Evolutionary conservation across 2,888 invertebrate species (phyloP).

Genomic region (Parnassius glacialis): DNA sequence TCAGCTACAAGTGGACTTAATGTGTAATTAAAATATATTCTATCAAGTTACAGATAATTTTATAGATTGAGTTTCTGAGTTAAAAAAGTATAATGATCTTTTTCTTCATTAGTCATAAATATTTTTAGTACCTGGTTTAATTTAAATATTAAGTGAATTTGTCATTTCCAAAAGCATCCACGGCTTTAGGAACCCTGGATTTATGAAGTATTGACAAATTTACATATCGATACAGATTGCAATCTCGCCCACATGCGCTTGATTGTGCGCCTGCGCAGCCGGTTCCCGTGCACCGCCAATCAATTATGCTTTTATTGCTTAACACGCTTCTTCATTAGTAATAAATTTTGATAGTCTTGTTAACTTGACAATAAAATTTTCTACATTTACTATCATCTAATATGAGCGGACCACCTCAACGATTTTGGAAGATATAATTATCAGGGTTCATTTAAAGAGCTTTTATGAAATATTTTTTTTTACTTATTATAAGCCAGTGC

Average conservation of each 20-base stretch:
- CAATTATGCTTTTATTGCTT: slow-evolving; percentile 46
- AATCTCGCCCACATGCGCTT: slow-evolving; percentile 43
- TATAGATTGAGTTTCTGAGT: no score
- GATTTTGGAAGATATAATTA: background rate
- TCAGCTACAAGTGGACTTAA: no score
- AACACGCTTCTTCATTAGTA: slow-evolving; percentile 26
- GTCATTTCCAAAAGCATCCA: background rate
- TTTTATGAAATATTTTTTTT: no score
- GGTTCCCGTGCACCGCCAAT: slow-evolving; percentile 44
- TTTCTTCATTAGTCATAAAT: no score
- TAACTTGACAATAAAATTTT: slow-evolving; percentile 23
- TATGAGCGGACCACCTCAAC: slow-evolving; percentile 20
- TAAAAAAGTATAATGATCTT: no score
- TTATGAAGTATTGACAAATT: slow-evolving; percentile 22
- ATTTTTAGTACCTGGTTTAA: no score
- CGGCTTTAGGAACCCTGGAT: slow-evolving; percentile 4
- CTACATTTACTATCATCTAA: slow-evolving; percentile 10
- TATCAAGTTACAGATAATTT: no score
- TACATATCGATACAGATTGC: slow-evolving; percentile 41
- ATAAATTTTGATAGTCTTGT: slow-evolving; percentile 27
- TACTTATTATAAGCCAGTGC: no score
- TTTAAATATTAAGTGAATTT: no score
- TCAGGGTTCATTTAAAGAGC: no score
- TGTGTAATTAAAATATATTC: no score
- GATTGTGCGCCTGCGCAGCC: slow-evolving; percentile 46